Base-by-base conservation (phyloP, 2,113 vertebrate species). In the Nansenia antarctica region DNA sequence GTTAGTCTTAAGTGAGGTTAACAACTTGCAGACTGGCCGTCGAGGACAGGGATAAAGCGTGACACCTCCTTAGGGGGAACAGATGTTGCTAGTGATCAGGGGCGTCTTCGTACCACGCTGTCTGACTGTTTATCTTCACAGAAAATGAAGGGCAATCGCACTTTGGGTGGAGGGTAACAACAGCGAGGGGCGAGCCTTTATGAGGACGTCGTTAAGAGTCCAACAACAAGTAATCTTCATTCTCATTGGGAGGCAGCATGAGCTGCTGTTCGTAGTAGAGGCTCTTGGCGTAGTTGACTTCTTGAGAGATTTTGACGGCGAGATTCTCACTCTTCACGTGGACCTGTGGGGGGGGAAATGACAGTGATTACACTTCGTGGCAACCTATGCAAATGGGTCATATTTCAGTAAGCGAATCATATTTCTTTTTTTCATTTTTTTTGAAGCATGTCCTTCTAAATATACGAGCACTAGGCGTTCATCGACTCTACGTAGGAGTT, bases 231-330 rank as follows among this genome's bases (percentile, higher is more conserved):
- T 92, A 92, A 57, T 91, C 89, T 31, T 93, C 90, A 15, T 95
- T 91, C 72, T 97, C 94, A 30, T 63, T 94, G 82, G 92, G 88
- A 39, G 95, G 94, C 31, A 99, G 77, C 97, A 98, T 99, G 0
- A 99, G 95, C 77, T 99, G 98, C 80, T 99, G 97, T 65, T 99
- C 97, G 0, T 96, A 99, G 88, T 97, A 99, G 77, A 99, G 94
- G 87, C 98, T 99, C 90, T 99, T 99, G 84, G 98, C 98, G 59
- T 99, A 99, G 93, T 99, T 99, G 81, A 99, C 95, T 90, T 99
- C 96, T 87, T 99, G 97, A 30, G 95, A 98, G 26, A 99, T 92
- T 84, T 96, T 97, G 57, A 96, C 78, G 1, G 97, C 98, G 0
- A 98, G 94, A 68, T 82, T 92, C 90, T 99, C 98, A 0, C 84